Conservation (phyloP, 2,797 vertebrate genomes). For the Trachops cirrhosus region DNA sequence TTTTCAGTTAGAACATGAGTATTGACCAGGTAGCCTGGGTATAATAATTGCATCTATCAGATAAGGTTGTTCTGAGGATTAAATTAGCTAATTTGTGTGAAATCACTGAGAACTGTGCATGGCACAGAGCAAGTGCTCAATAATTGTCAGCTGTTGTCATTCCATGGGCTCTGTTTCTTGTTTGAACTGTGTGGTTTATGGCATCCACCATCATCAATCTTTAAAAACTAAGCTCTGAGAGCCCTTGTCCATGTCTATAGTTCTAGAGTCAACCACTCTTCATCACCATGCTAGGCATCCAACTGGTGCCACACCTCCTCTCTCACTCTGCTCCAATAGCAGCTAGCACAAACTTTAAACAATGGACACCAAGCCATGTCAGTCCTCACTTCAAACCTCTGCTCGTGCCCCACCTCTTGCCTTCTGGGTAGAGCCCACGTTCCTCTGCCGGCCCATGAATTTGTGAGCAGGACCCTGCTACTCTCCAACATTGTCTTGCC, state of each 20-base stretch:
- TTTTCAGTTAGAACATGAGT: not conserved
- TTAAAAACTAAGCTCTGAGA: not conserved
- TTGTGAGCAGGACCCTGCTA: not conserved
- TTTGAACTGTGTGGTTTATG: not conserved
- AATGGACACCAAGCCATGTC: not conserved
- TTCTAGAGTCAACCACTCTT: not conserved
- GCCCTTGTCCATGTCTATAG: not conserved
- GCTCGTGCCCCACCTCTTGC: rapidly evolving
- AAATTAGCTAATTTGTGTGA: not conserved
- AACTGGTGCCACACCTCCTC: rapidly evolving
- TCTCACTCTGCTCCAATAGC: not conserved
- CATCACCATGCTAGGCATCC: not conserved
- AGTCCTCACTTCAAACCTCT: not conserved
- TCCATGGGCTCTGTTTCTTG: not conserved
- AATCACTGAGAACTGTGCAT: not conserved
- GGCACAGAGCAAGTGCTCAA: not conserved
- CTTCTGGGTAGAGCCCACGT: not conserved
- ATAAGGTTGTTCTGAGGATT: not conserved
- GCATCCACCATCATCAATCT: not conserved
- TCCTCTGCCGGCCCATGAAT: no score
- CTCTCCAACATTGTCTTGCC: not conserved
- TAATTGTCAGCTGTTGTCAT: not conserved
- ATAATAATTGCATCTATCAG: not conserved
- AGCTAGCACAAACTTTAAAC: not conserved
- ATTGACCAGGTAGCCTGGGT: no score